These are phyloP conservation scores for Diacarnus erythraeanus DNA, from an alignment of 37 sponge, comb jelly and placozoan species.

Conservation along the genomic window DNA sequence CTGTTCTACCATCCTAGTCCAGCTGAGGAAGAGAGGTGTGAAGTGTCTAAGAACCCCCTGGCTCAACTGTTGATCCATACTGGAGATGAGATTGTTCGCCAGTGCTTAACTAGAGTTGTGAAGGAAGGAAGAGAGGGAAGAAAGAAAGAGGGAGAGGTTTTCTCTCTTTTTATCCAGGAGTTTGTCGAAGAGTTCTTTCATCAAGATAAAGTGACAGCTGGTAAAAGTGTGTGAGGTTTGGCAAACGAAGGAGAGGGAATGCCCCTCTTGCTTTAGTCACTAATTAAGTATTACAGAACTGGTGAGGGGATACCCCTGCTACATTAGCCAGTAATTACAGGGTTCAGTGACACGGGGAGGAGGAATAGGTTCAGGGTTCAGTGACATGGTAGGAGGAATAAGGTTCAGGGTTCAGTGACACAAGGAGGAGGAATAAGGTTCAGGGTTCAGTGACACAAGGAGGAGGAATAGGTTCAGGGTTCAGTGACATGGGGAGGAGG, in stretches of 20 bases:
- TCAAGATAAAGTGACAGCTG: background rate
- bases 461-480: too few species aligned
- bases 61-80: conserved; percentile 24
- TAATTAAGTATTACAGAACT: background rate
- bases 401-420: too few species aligned
- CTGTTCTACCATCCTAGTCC: conserved; percentile 24
- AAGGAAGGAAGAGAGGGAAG: background rate
- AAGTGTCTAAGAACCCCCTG: background rate
- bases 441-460: too few species aligned
- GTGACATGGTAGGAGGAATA: too few species aligned
- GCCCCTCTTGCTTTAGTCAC: background rate
- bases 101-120: background rate
- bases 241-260: background rate
- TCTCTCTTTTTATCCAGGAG: too few species aligned
- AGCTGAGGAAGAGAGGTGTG: conserved; percentile 15
- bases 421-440: too few species aligned
- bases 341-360: too few species aligned
- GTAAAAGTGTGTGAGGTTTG: background rate
- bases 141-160: too few species aligned
- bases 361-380: too few species aligned
- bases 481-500: too few species aligned
- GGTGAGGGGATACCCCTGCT: background rate
- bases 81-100: conserved; percentile 42
- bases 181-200: background rate
- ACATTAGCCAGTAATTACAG: too few species aligned